Evolutionary conservation across 2,797 vertebrate genomes (phyloP), one percentile per base, ranked within the genome.

Genomic region (Poeciliopsis paucimaculata): DNA sequence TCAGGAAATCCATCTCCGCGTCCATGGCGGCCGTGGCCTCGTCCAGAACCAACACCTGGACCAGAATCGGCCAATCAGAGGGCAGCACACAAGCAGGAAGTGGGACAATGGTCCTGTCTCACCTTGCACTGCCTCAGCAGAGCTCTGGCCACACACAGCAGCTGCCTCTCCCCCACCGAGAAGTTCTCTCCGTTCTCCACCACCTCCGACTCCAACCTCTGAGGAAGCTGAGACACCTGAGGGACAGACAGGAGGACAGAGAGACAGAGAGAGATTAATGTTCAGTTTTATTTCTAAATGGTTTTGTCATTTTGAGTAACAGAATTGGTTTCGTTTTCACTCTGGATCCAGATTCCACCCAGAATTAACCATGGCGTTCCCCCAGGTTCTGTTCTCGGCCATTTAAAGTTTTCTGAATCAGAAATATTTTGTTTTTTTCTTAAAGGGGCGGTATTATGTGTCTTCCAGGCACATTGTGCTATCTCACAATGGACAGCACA

Each of bases 1-100:
- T 97, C 91, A 98, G 93, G 74, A 96, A 85, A 31, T 98, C 97
- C 0, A 97, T 98, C 91, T 98, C 97, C 0, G 96, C 90, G 77
- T 98, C 97, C 97, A 98, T 98, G 71, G 98, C 96, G 11, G 98
- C 98, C 0, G 97, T 98, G n/a, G 97, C 98, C 92, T 98, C 98
- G 70, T 98, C 98, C 82, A 98, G 91, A 86, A 98, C 96, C 90
- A 98, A 86, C 85, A 98, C 93, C 98, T 98, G 92, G 79, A 47
- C 34, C 20, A 77, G 41, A 78, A 57, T 5, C 15, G 8, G 6
- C 45, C 34, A 0, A 47, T 85, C 15, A 82, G 72, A 79, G 0
- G 1, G 68, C 18, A 66, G 73, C 20, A 39, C 0, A 13, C 6
- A 0, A 16, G n/a, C 0, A 11, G 3, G 18, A 10, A 1, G 0